Base-by-base conservation (phyloP, 2,113 vertebrate genomes). In the Chloroceryle aenea region DNA sequence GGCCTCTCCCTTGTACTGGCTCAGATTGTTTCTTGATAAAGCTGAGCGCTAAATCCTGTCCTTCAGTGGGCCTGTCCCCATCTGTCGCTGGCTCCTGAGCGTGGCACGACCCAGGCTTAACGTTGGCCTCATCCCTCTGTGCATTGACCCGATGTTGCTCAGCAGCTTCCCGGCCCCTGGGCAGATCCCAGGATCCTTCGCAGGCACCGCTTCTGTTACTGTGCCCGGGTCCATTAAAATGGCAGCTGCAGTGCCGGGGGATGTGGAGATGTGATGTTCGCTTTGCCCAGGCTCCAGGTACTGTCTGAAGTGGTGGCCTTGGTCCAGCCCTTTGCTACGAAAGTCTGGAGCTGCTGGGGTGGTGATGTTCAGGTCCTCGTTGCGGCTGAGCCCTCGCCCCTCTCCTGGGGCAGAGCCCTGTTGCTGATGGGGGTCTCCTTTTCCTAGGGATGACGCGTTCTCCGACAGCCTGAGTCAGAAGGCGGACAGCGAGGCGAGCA, bases 401-500 rank as follows among this genome's bases (percentile, higher is more conserved):
- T 66, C 10, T 15, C 11, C 25, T 0, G 3, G 38, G 53, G 40
- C 55, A 50, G 73, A 58, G 32, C 63, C 48, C 47, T 10, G 34
- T 62, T 42, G 6, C 69, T 91, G 80, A 38, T 22, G 48, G 14
- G 50, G 11, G 8, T 95, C 55, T 95, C 45, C 53, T 97, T 77
- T 96, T 66, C 79, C 62, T 56, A 99, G 99, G 98, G 99, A 99
- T 7, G 99, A 99, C 43, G 99, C 99, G 0, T 99, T 99, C 97
- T 99, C 99, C 0, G 99, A 99, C 98, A 99, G 98, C 96, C 98
- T 99, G 89, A 99, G 99, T 87, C 99, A 99, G 97, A 99, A 99
- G 96, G 99, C 99, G 0, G 99, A 99, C 92, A 99, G 99, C 3
- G 99, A 99, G 97, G 99, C 99, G 0, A 99, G 99, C 98, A 99